phyloP scores from a whole-genome alignment of 2,797 vertebrate species.

The Bradypus variegatus region DNA sequence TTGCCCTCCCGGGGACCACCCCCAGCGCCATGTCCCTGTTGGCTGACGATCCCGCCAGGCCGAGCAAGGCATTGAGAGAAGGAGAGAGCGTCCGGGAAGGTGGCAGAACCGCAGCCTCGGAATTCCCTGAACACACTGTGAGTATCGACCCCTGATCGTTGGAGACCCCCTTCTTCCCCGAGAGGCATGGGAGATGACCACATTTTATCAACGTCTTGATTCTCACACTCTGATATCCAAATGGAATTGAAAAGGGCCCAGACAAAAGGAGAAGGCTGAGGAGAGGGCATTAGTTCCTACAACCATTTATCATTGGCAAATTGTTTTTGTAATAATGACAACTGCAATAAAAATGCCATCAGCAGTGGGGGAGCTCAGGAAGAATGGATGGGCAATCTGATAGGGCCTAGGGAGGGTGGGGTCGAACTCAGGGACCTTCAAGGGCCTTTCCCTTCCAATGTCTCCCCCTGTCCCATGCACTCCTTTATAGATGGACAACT shows the following conservation, averaged over 20 bases:
- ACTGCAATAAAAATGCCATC: accelerated
- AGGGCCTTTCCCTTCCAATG: accelerated
- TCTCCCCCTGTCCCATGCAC: accelerated
- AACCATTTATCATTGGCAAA: accelerated
- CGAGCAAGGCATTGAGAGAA: background rate
- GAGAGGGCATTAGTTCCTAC: background rate
- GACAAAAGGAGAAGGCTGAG: background rate
- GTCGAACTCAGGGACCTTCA: background rate
- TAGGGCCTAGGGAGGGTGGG: accelerated
- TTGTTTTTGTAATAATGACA: background rate
- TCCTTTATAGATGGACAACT: accelerated
- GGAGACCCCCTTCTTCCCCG: background rate
- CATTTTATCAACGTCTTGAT: accelerated
- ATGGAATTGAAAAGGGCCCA: background rate
- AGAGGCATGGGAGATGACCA: background rate
- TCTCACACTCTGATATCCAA: background rate
- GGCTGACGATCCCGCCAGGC: background rate
- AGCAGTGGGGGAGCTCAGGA: too few species aligned
- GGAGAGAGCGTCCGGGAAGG: accelerated
- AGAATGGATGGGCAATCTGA: accelerated
- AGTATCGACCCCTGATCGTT: accelerated
- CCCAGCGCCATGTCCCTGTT: accelerated
- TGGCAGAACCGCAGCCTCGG: accelerated
- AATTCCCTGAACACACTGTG: accelerated
- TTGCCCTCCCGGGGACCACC: accelerated